Conservation (phyloP, 2,797 vertebrate species). For the Pempheris klunzingeri region DNA sequence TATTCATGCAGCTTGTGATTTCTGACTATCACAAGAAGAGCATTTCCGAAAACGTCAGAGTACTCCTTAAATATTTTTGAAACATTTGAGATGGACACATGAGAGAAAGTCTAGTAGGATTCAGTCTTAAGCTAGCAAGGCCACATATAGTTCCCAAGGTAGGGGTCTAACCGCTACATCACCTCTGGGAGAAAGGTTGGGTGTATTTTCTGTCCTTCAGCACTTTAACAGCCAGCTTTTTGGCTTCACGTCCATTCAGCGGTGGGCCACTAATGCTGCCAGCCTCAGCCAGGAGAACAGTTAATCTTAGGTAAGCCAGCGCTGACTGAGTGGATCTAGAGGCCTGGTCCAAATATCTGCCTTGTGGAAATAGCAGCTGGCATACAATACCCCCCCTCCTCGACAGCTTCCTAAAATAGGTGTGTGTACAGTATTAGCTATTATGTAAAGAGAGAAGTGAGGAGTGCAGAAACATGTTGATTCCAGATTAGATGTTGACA, state of each 20-base stretch:
- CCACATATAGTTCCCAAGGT: conserved; percentile 54
- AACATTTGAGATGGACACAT: conserved; percentile 39
- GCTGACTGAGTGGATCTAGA: conserved; percentile 80
- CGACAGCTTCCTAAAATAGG: conserved; percentile 75
- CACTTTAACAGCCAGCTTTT: conserved; percentile 76
- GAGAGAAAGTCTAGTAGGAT: conserved; percentile 42
- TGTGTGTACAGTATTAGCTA: conserved; percentile 59
- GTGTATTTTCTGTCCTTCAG: conserved; percentile 76
- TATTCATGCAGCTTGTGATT: neutral
- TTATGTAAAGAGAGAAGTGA: conserved; percentile 57
- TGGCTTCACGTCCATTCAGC: conserved; percentile 68
- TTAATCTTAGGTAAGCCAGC: conserved; percentile 86
- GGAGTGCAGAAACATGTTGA: conserved; percentile 47
- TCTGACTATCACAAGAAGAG: conserved; percentile 3
- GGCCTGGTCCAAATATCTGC: conserved; percentile 77
- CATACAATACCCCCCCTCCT: conserved; percentile 62
- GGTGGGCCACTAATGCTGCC: conserved; percentile 76
- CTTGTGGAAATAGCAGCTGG: conserved; percentile 82
- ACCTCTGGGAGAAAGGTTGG: conserved; percentile 63
- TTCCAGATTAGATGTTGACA: conserved; percentile 53
- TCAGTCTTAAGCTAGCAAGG: conserved; percentile 52
- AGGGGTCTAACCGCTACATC: conserved; percentile 64
- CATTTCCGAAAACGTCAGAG: neutral
- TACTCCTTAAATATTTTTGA: conserved; percentile 19
- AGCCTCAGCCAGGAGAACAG: conserved; percentile 81